Conservation (phyloP, 2,113 vertebrate genomes). For the Nothoprocta pentlandii region DNA sequence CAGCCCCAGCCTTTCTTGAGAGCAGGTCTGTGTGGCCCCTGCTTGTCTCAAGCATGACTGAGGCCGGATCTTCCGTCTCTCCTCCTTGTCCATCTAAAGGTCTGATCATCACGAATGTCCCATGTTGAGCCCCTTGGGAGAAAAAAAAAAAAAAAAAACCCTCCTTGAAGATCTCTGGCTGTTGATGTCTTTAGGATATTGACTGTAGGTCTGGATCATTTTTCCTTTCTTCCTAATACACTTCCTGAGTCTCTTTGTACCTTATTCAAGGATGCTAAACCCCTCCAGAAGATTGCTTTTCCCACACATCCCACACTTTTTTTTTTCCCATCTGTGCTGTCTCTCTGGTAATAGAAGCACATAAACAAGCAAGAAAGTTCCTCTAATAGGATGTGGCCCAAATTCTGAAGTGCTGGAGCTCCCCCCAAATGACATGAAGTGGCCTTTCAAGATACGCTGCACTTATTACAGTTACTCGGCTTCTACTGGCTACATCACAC, state of each 20-base stretch:
- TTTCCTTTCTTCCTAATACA: neutral
- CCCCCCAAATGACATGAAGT: neutral
- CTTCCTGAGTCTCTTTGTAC: neutral
- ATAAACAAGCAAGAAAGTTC: neutral
- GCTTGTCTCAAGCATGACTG: neutral
- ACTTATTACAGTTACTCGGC: neutral
- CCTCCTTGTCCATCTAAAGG: neutral
- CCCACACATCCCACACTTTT: neutral
- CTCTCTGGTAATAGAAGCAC: neutral
- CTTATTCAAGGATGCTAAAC: neutral
- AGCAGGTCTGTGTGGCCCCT: neutral
- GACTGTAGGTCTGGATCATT: neutral
- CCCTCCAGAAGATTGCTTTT: neutral
- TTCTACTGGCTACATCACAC: neutral
- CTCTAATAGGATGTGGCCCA: neutral
- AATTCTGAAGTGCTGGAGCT: conserved; percentile 10
- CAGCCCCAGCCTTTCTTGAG: accelerated
- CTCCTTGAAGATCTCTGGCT: neutral
- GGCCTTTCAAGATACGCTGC: neutral
- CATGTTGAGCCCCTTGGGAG: neutral
- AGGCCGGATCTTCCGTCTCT: neutral
- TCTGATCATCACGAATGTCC: neutral
- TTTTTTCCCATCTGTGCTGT: neutral
- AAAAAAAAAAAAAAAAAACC: neutral
- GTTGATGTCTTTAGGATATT: neutral